Evolutionary conservation across 2,888 invertebrate species (phyloP).

Genomic region (Scrobipalpa atriplicella): DNA sequence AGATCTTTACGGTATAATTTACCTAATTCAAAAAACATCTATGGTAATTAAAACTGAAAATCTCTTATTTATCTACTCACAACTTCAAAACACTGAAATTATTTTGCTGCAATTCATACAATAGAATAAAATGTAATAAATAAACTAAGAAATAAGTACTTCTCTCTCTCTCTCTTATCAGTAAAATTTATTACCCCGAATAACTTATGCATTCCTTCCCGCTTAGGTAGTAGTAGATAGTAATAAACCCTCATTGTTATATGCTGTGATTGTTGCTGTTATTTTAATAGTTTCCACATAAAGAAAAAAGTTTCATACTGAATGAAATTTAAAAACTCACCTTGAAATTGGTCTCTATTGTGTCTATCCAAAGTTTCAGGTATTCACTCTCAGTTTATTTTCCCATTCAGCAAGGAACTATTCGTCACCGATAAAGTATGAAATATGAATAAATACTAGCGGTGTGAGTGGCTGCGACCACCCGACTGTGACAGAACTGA

Average conservation of each 20-base stretch:
- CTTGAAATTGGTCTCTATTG: background rate
- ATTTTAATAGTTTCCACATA: too few species aligned
- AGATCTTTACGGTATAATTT: too few species aligned
- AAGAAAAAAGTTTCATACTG: too few species aligned
- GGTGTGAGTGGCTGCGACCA: conserved; percentile 18
- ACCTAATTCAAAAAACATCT: too few species aligned
- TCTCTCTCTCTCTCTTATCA: background rate
- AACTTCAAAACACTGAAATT: too few species aligned
- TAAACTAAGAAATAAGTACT: too few species aligned
- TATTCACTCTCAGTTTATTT: background rate
- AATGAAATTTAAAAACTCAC: background rate
- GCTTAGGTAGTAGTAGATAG: background rate
- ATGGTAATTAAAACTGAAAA: too few species aligned
- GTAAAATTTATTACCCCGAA: background rate
- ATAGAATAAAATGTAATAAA: too few species aligned
- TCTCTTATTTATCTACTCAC: too few species aligned
- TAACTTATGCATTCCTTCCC: background rate
- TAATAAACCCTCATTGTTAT: background rate
- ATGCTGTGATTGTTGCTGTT: background rate
- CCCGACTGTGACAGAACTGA: conserved; percentile 11
- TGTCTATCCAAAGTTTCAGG: background rate
- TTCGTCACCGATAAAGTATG: conserved; percentile 8
- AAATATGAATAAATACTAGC: conserved; percentile 3
- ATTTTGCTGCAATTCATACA: too few species aligned
- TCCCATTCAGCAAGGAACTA: conserved; percentile 1